Conservation (phyloP, 1,140 invertebrate genomes). For the Lasioglossum albipes region DNA sequence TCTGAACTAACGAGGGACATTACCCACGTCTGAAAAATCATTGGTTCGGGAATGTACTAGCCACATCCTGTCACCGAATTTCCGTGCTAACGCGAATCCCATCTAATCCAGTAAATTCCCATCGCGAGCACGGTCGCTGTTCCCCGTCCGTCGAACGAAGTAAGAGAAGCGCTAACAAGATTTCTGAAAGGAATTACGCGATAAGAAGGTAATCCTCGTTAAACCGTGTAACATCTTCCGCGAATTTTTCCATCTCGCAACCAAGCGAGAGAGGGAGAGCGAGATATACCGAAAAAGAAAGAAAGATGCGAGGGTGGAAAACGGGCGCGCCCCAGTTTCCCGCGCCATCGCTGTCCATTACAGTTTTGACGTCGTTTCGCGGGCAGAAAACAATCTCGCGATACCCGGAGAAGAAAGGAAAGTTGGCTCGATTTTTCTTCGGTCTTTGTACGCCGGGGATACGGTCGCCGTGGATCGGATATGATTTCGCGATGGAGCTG, state of each 20-base stretch:
- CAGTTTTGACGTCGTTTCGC: conserved; percentile 1
- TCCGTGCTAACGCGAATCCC: no score
- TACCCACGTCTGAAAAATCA: no score
- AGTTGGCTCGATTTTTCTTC: conserved; percentile 4
- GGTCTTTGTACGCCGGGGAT: background rate
- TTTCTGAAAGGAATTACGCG: background rate
- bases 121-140: no score
- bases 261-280: no score
- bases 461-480: background rate
- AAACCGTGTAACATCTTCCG: background rate
- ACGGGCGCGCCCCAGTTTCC: background rate
- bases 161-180: background rate
- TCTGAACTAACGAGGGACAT: no score
- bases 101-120: no score
- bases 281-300: no score
- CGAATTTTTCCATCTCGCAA: background rate
- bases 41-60: no score
- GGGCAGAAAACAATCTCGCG: conserved; percentile 14
- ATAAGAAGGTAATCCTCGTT: background rate
- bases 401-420: background rate
- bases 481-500: background rate
- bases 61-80: no score
- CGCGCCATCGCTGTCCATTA: background rate
- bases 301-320: background rate
- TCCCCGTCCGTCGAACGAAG: no score